Base-by-base conservation (phyloP, 2,888 invertebrate genomes). In the Tanypteryx hageni region DNA sequence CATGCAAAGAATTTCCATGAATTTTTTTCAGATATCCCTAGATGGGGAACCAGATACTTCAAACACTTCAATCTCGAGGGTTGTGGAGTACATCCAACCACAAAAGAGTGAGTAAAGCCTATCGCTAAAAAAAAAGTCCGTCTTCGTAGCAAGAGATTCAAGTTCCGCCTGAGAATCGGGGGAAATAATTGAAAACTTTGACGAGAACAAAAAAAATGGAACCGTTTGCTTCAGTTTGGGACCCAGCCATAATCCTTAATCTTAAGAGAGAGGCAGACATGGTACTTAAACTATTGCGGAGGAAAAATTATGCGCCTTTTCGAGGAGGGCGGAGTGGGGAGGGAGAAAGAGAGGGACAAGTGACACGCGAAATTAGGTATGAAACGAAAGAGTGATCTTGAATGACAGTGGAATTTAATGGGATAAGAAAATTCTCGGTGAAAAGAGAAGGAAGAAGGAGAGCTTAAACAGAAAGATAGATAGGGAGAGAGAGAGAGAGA, bases 361-460 rank as follows among this genome's bases (percentile, higher is more conserved):
- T 44, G 82, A 59, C 59, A 86, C 27, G 59, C 22, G 86, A 86
- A 86, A 86, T 86, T 86, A 86, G 86, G 58, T 27, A 86, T 86
- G 31, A 86, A 59, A 61, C 86, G 86, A 86, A 27, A 27, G 61
- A 61, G n/a, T 59, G 61, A 31, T 16, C 27, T 86, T 86, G 86
- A 86, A 86, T 61, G 86, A 22, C 31, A 31, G 86, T 14, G 58
- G 27, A 31, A 61, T 27, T 59, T 82, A 82, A 82, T 82, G 82
- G 82, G 82, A 82, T 82, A 31, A 31, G 82, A 82, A 82, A 44
- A 31, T 82, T 82, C 82, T 44, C 7, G 44, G 18, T 5, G 4
- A 82, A 44, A 82, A 31, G 44, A 31, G 82, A 18, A 13, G 18
- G 82, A 0, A 13, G 31, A 18, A 31, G 31, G 18, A 44, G 31